Conservation (phyloP, 2,797 vertebrate species). For the Gambelia wislizenii region DNA sequence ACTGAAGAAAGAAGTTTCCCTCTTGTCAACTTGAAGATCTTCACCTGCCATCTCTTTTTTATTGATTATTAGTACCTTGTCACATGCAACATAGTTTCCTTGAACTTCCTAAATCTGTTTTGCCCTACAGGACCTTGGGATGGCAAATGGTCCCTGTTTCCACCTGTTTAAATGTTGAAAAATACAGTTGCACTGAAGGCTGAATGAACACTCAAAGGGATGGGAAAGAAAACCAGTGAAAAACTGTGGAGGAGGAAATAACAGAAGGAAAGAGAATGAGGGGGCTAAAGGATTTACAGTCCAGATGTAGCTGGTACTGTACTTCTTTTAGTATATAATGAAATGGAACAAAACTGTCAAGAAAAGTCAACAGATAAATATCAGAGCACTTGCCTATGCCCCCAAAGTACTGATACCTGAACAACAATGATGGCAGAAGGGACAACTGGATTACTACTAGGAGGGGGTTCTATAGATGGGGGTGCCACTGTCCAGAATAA, state of each 20-base stretch:
- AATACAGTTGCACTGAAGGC: too few species aligned
- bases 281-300: background rate
- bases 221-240: background rate
- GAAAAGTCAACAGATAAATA: background rate
- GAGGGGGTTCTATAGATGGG: background rate
- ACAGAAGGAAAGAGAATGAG: background rate
- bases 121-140: background rate
- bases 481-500: background rate
- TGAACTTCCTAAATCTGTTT: background rate
- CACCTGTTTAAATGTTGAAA: background rate
- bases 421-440: too few species aligned
- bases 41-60: background rate
- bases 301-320: background rate
- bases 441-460: too few species aligned
- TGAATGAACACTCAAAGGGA: too few species aligned
- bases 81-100: background rate
- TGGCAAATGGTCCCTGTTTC: background rate
- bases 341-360: background rate
- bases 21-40: background rate
- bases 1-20: background rate
- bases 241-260: background rate
- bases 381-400: background rate
- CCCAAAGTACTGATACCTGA: background rate
- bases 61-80: background rate
- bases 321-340: background rate